Base-by-base conservation (phyloP, 2,113 vertebrate genomes). In the Nannobrachium achirus region DNA sequence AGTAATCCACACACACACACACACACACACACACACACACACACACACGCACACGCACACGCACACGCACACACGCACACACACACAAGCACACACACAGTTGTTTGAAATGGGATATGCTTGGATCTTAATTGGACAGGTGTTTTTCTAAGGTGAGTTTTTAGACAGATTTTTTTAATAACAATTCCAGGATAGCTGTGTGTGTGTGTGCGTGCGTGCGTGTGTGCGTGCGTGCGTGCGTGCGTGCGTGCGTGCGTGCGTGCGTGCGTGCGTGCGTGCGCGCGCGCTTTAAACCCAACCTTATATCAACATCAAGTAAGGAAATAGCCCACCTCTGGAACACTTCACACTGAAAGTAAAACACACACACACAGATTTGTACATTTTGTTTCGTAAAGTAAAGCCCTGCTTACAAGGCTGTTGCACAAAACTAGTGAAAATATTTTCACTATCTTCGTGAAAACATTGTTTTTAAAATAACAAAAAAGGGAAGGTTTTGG, bases 61-160 rank as follows among this genome's bases (percentile, higher is more conserved):
- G 78, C 40, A 14, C 63, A 45, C 40, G 44, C 40, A 60, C 40
- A 44, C 16, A 42, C 57, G 20, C 51, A 20, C 52, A 62, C 25
- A 56, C 61, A 73, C 56, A 63, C 66, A 64, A 20, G 18, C 56
- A 25, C 75, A 66, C 46, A 15, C 75, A 64, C 79, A 78, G 70
- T 75, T 78, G 81, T 88, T 87, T 89, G 87, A 92, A 89, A 90
- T 83, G 67, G 74, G 88, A 91, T 87, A 89, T 78, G 79, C 56
- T 63, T 66, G 44, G 44, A 75, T 76, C 76, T 85, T 91, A 89
- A 90, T 89, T 89, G 83, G 84, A 76, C 81, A 81, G 83, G 82
- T 93, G 89, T 91, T 92, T 90, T 90, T 86, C 71, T 87, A 88
- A 80, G 81, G 67, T 79, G 4, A 79, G 80, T 72, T 83, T 80